These are phyloP conservation scores for Echeneis naucrates DNA, from an alignment of 2,797 vertebrate species.

Conservation along the genomic window DNA sequence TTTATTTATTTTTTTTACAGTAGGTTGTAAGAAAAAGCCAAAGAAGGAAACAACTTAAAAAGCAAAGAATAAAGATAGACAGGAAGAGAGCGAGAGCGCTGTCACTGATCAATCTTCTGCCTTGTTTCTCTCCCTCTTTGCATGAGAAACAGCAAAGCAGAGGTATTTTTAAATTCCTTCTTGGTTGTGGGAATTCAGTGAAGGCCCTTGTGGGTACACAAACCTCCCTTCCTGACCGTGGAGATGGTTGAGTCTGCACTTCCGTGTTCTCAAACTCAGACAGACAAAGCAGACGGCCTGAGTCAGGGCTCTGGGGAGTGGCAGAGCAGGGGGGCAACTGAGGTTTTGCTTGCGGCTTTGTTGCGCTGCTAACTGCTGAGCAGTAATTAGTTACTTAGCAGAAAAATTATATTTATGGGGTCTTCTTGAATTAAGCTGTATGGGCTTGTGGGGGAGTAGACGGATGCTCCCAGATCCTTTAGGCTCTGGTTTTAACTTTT, in stretches of 20 bases:
- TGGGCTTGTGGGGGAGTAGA: background rate
- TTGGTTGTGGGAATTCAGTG: constrained; percentile 61
- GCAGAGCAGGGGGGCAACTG: constrained; percentile 29
- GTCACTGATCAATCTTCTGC: constrained; percentile 66
- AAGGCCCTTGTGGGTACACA: constrained; percentile 55
- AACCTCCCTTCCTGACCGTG: constrained; percentile 26
- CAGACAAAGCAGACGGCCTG: constrained; percentile 63
- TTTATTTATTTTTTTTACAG: constrained; percentile 14
- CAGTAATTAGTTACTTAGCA: constrained; percentile 22
- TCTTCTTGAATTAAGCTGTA: constrained; percentile 7
- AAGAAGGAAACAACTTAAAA: constrained; percentile 22
- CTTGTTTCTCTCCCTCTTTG: constrained; percentile 38
- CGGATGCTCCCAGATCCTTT: background rate
- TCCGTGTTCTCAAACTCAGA: constrained; percentile 47
- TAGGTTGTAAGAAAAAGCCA: constrained; percentile 21
- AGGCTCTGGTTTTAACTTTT: background rate
- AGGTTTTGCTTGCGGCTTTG: constrained; percentile 38
- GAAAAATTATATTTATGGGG: constrained; percentile 23
- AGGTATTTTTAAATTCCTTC: constrained; percentile 67
- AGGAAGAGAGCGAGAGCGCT: constrained; percentile 22
- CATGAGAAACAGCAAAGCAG: constrained; percentile 60
- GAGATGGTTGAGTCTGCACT: constrained; percentile 69
- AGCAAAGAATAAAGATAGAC: constrained; percentile 4
- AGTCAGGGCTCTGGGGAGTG: constrained; percentile 67
- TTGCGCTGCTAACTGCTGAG: constrained; percentile 2